A percentile compares a stretch with the other conserved stretches of the same genome.
Evolutionary conservation across 1,140 invertebrate species (phyloP).

Genomic region (Drosophila nannoptera): DNA sequence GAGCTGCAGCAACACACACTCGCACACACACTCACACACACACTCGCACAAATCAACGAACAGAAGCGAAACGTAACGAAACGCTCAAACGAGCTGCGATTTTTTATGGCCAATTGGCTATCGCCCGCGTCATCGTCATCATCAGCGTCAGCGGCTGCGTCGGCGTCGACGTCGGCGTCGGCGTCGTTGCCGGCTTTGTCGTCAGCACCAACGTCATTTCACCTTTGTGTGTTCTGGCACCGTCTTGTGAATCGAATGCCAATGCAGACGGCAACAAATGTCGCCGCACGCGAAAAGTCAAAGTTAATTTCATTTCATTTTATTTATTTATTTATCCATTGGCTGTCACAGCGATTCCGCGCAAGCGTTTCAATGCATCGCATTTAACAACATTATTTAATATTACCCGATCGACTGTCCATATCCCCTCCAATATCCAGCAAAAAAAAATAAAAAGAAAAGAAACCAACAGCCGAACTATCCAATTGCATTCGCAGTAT

Average conservation of each 20-base stretch:
- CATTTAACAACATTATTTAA: conserved; percentile 77
- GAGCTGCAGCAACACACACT: too few species aligned
- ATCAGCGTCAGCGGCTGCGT: conserved; percentile 36
- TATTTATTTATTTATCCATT: conserved; percentile 67
- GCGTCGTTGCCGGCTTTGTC: conserved; percentile 11
- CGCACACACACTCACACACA: too few species aligned
- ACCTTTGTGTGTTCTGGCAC: conserved; percentile 69
- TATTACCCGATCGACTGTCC: conserved; percentile 60
- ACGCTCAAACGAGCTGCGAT: conserved; percentile 73
- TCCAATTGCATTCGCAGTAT: conserved; percentile 21
- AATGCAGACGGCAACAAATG: conserved; percentile 48
- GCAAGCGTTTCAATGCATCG: conserved; percentile 62
- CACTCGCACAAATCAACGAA: background rate
- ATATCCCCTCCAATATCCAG: conserved; percentile 20
- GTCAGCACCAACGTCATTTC: conserved; percentile 56
- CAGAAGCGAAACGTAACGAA: conserved; percentile 57
- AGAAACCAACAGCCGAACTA: conserved; percentile 13
- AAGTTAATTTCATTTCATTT: conserved; percentile 73
- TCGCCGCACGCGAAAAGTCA: conserved; percentile 47
- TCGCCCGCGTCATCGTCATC: conserved; percentile 27
- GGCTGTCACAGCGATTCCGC: conserved; percentile 26
- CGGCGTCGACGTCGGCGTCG: background rate
- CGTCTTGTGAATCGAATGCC: conserved; percentile 43
- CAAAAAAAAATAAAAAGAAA: background rate
- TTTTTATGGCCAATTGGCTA: conserved; percentile 63